Percentiles rank a stretch among this genome's conserved stretches.
Evolutionary conservation across 2,888 invertebrate species (phyloP).

Genomic region (Lutraria lutraria): DNA sequence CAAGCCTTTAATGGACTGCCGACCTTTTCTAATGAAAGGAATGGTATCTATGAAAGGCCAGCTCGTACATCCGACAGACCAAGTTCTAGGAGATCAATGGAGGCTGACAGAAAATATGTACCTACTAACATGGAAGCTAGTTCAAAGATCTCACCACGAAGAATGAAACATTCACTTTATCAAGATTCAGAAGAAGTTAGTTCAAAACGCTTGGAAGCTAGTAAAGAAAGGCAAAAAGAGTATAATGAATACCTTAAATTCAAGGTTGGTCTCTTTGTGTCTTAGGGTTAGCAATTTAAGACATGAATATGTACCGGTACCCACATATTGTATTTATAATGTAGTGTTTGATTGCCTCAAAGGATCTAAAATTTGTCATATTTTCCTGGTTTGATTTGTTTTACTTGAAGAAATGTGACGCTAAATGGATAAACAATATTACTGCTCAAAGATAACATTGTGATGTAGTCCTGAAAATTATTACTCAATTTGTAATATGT

Average conservation of each 20-base stretch:
- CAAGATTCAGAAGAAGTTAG: conserved; percentile 46
- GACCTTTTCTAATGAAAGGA: conserved; percentile 1
- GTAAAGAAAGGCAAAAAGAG: conserved; percentile 55
- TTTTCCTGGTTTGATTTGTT: too few species aligned
- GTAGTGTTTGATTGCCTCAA: background rate
- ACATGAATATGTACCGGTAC: background rate
- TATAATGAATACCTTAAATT: conserved; percentile 54
- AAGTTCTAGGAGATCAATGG: conserved; percentile 35
- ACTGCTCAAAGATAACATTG: too few species aligned
- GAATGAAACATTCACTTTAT: conserved; percentile 37
- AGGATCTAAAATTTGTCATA: background rate
- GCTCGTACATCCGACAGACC: conserved; percentile 25
- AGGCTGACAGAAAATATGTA: conserved; percentile 33
- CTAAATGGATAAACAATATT: too few species aligned
- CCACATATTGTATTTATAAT: background rate
- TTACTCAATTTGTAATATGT: too few species aligned
- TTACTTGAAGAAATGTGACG: too few species aligned
- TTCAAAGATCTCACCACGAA: conserved; percentile 41
- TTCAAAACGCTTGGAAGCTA: conserved; percentile 46
- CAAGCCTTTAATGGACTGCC: conserved; percentile 11
- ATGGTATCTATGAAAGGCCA: conserved; percentile 32
- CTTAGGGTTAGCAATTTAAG: too few species aligned
- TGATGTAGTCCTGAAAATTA: too few species aligned
- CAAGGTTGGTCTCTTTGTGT: conserved; percentile 58
- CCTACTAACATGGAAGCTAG: conserved; percentile 17